phyloP scores from a whole-genome alignment of 2,113 vertebrate genomes.

The Bothrops jararaca region DNA sequence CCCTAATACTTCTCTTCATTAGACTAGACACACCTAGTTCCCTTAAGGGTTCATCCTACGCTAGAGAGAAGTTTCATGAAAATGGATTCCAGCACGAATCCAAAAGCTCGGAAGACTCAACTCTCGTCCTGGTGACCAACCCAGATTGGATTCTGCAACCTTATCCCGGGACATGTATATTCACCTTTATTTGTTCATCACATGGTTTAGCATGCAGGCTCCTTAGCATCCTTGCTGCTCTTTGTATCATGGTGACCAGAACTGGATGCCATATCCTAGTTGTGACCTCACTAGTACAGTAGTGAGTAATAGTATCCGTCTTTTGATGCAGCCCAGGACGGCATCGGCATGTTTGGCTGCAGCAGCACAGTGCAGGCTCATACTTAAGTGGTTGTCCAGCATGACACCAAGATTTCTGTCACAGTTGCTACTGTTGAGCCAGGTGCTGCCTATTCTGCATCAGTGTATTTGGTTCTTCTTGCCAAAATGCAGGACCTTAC shows the following conservation, averaged over 20 bases:
- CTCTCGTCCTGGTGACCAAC: neutral
- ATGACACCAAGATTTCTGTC: neutral
- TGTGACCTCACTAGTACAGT: neutral
- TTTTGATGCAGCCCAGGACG: neutral
- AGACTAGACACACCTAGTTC: neutral
- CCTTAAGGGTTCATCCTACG: neutral
- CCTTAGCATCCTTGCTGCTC: neutral
- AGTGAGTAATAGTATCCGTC: neutral
- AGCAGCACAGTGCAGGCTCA: neutral
- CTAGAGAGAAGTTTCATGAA: neutral
- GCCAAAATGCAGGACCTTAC: neutral
- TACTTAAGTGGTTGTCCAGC: neutral
- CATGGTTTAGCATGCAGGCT: neutral
- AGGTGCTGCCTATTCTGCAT: neutral
- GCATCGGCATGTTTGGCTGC: neutral
- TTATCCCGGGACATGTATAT: neutral
- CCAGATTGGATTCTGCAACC: neutral
- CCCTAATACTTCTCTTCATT: neutral
- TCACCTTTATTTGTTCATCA: neutral
- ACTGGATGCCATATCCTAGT: neutral
- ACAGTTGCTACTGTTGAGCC: neutral
- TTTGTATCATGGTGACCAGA: neutral
- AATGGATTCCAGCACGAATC: neutral
- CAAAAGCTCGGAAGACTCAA: neutral
- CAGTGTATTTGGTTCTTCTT: neutral